Evolutionary conservation across 2,888 invertebrate species (phyloP), one percentile per base, ranked within the genome.

Genomic region (Epistrophella euchroma): DNA sequence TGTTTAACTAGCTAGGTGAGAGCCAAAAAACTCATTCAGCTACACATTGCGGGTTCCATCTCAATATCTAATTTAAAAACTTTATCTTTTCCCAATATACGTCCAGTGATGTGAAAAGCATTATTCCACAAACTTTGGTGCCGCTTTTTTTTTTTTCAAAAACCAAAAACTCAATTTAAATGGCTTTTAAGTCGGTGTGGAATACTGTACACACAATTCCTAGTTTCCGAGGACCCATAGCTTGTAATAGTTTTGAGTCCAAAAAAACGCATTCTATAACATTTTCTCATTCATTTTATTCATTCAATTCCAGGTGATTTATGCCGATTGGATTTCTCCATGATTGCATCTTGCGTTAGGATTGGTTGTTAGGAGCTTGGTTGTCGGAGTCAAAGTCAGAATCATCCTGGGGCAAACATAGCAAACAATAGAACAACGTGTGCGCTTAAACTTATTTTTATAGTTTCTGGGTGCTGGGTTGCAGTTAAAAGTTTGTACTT

Each of bases 311-410:
- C 81, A 52, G 71, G 77, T 86, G 86, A 86, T 82, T 86, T 86
- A 86, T 86, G 86, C 74, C 86, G 86, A 86, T 86, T 86, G 86
- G 86, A 86, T 86, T 86, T 86, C 74, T 55, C 81, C 62, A 82
- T 78, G 86, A 82, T 86, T 86, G 86, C 86, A 78, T 81, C 77
- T 74, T 73, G 28, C 66, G 15, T 52, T 70, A 4, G 56, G 13
- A 45, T 45, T 56, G 56, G n/a, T n/a, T n/a, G n/a, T n/a, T n/a
- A n/a, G 56, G 7, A 37, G 28, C 56, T 10, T 25, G 6, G 50
- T 32, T 4, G 52, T n/a, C 13, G 55, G 13, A 35, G 15, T 56
- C 56, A n/a, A 55, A 55, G 7, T n/a, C 19, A 35, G 6, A 58
- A 58, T 37, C 4, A 22, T 58, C 9, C 58, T 37, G 7, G 7